A percentile compares a stretch with the other conserved stretches of the same genome.
Evolutionary conservation across 1,140 invertebrate species (phyloP).

Genomic region (Eriocheir sinensis): DNA sequence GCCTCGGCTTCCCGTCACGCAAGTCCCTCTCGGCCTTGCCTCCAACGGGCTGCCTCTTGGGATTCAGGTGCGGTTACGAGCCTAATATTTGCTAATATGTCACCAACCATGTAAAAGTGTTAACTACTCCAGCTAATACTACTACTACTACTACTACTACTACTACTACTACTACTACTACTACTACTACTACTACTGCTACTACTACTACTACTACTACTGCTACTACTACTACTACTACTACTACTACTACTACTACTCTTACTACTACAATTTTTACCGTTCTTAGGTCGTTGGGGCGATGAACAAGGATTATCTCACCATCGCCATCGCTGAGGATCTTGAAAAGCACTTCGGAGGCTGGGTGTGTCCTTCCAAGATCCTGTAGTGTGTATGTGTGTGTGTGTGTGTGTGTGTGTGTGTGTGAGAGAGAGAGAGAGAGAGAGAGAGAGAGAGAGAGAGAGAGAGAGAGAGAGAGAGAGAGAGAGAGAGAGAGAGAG

Average conservation of each 20-base stretch:
- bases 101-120: too few species aligned
- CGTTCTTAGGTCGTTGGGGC: conserved; percentile 81
- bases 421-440: too few species aligned
- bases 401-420: too few species aligned
- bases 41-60: conserved; percentile 91
- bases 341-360: conserved; percentile 81
- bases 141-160: too few species aligned
- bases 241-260: not conserved
- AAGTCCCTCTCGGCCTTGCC: conserved; percentile 93
- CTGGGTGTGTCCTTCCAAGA: conserved; percentile 78
- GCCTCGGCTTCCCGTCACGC: conserved; percentile 92
- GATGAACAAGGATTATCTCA: conserved; percentile 81
- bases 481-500: too few species aligned
- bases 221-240: too few species aligned
- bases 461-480: too few species aligned
- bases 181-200: too few species aligned
- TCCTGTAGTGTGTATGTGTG: conserved; percentile 54
- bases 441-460: too few species aligned
- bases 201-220: not conserved
- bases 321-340: conserved; percentile 82
- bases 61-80: conserved; percentile 80
- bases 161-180: too few species aligned
- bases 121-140: too few species aligned
- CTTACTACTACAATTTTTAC: not conserved
- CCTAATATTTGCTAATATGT: too few species aligned